Evolutionary conservation across 2,888 invertebrate genomes (phyloP).

Genomic region (Drosophila nr. fundita): DNA sequence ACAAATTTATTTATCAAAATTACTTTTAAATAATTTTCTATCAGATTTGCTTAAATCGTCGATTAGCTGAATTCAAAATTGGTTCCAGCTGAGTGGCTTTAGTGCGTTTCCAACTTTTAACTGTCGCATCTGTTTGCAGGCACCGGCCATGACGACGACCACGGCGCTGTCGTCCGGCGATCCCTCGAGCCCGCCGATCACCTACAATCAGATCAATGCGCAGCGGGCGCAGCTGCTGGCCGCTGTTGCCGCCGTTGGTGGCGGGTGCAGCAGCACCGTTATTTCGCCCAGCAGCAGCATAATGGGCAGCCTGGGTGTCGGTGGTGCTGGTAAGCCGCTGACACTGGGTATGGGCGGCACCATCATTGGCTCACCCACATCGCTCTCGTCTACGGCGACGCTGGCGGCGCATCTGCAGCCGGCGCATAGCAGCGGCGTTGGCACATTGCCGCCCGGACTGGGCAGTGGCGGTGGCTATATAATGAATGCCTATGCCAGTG

Average conservation of each 20-base stretch:
- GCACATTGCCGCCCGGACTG: conserved; percentile 81
- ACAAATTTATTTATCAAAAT: not conserved
- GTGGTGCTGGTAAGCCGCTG: conserved; percentile 38
- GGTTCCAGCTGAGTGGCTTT: conserved; percentile 24
- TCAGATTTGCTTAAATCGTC: too few relatives aligned
- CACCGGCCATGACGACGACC: conserved; percentile 59
- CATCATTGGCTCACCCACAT: conserved; percentile 82
- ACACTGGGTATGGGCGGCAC: conserved; percentile 64
- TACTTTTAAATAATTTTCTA: not conserved
- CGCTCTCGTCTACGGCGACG: conserved; percentile 80
- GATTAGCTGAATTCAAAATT: not conserved
- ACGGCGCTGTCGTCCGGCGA: conserved; percentile 68
- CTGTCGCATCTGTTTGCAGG: conserved; percentile 49
- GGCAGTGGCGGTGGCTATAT: conserved; percentile 82
- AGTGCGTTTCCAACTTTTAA: conserved; percentile 8
- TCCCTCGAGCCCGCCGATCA: conserved; percentile 75
- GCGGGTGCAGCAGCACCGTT: conserved; percentile 70
- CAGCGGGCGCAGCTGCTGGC: conserved; percentile 83
- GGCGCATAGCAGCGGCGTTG: conserved; percentile 70
- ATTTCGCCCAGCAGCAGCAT: conserved; percentile 71
- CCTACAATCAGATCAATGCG: conserved; percentile 84
- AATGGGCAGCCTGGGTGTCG: conserved; percentile 57
- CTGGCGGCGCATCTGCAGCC: conserved; percentile 69
- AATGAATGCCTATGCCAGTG: conserved; percentile 70
- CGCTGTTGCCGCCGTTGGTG: conserved; percentile 77